Percentiles rank a stretch among this genome's conserved stretches.
phyloP scores from a whole-genome alignment of 2,888 invertebrate species.

The Stenolophus ochropezus region DNA sequence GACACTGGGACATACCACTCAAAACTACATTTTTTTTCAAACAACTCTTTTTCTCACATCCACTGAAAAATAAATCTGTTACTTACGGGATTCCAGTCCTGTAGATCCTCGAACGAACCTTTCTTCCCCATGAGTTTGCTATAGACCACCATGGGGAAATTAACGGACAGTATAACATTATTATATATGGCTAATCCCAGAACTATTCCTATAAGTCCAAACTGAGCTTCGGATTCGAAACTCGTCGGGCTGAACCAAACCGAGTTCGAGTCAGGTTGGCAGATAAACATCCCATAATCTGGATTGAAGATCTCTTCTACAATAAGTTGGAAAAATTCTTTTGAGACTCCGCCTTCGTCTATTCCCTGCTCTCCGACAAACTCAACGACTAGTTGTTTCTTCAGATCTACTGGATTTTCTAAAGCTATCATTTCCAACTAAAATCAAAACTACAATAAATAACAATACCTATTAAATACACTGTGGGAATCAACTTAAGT shows the following conservation, averaged over 20 bases:
- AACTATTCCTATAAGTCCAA: constrained; percentile 94
- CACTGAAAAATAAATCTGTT: too few relatives aligned
- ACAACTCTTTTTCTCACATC: too few relatives aligned
- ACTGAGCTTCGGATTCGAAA: constrained; percentile 95
- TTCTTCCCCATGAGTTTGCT: constrained; percentile 93
- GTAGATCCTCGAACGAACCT: constrained; percentile 90
- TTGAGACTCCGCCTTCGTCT: constrained; percentile 97
- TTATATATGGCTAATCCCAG: constrained; percentile 97
- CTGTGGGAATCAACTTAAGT: too few relatives aligned
- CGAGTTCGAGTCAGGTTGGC: constrained; percentile 81
- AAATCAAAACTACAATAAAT: too few relatives aligned
- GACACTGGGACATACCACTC: too few relatives aligned
- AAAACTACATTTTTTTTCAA: too few relatives aligned
- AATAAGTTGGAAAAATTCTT: constrained; percentile 97
- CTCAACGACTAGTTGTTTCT: constrained; percentile 96
- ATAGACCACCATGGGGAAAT: constrained; percentile 97
- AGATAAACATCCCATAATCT: constrained; percentile 93
- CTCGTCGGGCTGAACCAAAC: constrained; percentile 94
- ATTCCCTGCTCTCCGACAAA: constrained; percentile 97
- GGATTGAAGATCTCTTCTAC: constrained; percentile 97
- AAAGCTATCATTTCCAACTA: constrained; percentile 93
- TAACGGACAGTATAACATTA: constrained; percentile 94
- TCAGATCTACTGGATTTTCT: constrained; percentile 93
- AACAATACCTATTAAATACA: too few relatives aligned
- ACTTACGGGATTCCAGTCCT: constrained; percentile 91